These are phyloP conservation scores for Xerus rutilus DNA, from an alignment of 2,797 vertebrate genomes.

Conservation along the genomic window DNA sequence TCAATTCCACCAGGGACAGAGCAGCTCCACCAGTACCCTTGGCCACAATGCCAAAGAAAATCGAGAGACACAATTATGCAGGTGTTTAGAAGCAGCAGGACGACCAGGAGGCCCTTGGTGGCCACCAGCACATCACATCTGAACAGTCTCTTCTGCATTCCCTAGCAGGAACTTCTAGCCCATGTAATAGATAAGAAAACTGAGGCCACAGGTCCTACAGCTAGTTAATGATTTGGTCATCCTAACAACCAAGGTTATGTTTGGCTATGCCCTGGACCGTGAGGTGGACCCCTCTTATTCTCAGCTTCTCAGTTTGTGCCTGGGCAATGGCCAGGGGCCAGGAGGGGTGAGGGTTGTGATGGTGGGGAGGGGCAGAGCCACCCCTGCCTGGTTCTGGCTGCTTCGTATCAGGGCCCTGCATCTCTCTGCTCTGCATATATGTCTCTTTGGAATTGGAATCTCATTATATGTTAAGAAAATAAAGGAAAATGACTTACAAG, in stretches of 20 bases:
- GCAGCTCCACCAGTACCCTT: background rate
- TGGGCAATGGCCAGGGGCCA: background rate
- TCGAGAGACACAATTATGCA: background rate
- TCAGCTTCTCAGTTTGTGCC: conserved; percentile 27
- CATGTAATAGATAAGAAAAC: conserved; percentile 4
- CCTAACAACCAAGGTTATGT: background rate
- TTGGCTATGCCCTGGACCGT: background rate
- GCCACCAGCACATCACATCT: background rate
- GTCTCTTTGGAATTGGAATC: conserved; percentile 71
- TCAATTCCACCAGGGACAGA: background rate
- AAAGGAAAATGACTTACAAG: conserved; percentile 75
- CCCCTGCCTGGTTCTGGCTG: background rate
- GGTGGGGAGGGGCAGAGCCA: background rate
- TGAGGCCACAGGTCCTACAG: background rate
- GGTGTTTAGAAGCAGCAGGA: background rate
- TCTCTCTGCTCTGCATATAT: conserved; percentile 64
- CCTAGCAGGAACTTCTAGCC: background rate
- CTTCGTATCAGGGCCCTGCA: background rate
- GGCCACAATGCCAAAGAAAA: background rate
- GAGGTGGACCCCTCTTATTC: background rate
- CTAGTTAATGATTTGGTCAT: background rate
- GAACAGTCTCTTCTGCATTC: background rate
- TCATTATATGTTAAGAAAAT: conserved; percentile 73
- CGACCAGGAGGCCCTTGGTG: background rate
- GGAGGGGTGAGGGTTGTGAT: background rate